Conservation (phyloP, 53 echinoderm and acorn worm species). For the Paracentrotus lividus region DNA sequence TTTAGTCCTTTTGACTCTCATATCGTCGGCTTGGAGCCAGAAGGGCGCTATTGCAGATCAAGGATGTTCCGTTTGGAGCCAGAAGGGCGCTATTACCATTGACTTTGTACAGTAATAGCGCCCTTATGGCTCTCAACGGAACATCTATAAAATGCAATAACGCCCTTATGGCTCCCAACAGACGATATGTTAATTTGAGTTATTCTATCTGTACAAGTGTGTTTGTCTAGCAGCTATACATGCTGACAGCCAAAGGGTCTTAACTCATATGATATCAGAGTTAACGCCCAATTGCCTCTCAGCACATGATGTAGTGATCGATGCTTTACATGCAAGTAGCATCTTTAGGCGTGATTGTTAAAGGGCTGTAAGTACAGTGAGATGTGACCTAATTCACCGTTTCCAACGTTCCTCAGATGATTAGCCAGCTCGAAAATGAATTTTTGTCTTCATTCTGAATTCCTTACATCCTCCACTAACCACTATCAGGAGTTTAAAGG, state of each 20-base stretch:
- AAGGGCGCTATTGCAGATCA: background rate
- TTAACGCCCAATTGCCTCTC: too few relatives aligned
- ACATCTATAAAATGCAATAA: background rate
- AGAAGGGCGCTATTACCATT: background rate
- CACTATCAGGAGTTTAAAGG: too few relatives aligned
- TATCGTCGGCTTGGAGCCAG: background rate
- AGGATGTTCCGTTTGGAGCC: background rate
- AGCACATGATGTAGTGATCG: background rate
- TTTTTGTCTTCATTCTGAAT: too few relatives aligned
- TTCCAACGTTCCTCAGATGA: background rate
- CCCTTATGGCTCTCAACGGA: background rate
- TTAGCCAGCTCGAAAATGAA: background rate
- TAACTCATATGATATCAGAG: too few relatives aligned
- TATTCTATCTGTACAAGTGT: background rate
- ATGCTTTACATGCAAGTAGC: slow-evolving; percentile 24
- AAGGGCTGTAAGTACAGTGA: background rate
- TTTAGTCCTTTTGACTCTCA: background rate
- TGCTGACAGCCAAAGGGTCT: too few relatives aligned
- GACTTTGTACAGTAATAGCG: background rate
- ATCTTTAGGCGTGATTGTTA: background rate
- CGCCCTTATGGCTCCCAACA: background rate
- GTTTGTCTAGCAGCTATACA: background rate
- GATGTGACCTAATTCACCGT: background rate
- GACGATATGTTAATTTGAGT: background rate
- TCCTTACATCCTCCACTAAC: too few relatives aligned